phyloP scores from a whole-genome alignment of 2,797 vertebrate species.

The Pelochelys cantorii region DNA sequence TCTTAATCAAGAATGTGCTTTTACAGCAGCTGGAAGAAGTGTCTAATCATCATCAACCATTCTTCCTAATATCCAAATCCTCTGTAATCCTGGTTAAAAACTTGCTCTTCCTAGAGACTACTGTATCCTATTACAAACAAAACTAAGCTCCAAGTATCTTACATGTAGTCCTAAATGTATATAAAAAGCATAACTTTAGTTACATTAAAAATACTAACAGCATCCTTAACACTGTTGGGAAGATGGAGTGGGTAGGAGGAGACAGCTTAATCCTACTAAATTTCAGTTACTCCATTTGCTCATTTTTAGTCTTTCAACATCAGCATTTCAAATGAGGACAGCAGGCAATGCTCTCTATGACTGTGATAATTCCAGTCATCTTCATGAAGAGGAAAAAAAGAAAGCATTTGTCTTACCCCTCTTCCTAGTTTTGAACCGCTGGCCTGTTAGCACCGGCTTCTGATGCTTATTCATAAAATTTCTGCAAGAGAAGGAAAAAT shows the following conservation, averaged over 20 bases:
- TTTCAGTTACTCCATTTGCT: neutral
- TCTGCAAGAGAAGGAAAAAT: slow-evolving; percentile 80
- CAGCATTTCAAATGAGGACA: neutral
- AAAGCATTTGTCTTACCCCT: slow-evolving; percentile 86
- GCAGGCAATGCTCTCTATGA: neutral
- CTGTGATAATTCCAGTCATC: neutral
- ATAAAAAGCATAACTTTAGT: neutral
- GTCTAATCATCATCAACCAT: neutral
- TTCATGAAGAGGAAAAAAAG: slow-evolving; percentile 5
- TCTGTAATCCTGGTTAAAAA: neutral
- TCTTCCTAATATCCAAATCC: neutral
- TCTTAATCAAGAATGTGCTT: neutral
- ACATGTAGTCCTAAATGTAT: neutral
- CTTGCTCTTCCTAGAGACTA: neutral
- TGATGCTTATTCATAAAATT: slow-evolving; percentile 99
- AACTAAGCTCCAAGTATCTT: neutral
- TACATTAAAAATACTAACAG: neutral
- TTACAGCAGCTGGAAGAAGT: neutral
- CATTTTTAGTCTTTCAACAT: neutral
- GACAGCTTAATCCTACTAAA: neutral
- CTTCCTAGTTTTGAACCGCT: slow-evolving; percentile 97
- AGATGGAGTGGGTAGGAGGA: neutral
- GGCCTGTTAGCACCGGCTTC: slow-evolving; percentile 97
- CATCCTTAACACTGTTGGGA: neutral
- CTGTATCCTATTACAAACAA: neutral